Evolutionary conservation across 2,113 vertebrate genomes (phyloP), one percentile per base, ranked within the genome.

Genomic region (Zosterops japonicus): DNA sequence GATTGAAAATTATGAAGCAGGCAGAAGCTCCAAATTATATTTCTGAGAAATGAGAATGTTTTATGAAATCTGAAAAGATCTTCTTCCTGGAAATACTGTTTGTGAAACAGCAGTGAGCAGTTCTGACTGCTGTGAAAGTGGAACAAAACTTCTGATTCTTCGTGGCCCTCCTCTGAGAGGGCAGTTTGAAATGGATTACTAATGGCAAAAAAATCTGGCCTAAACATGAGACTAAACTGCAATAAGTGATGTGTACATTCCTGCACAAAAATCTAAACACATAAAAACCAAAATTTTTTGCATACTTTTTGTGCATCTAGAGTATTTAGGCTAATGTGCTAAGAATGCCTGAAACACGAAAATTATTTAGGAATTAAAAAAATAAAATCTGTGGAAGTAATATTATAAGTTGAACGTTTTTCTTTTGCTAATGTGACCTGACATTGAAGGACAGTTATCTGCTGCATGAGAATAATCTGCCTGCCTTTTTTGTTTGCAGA

Each of bases 71-170:
- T 65, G 67, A 95, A 92, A 53, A 71, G 89, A 95, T 78, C 14
- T 41, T 55, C 12, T 96, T 95, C 76, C 53, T 88, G 83, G 90
- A 97, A 96, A 94, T 68, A 55, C 47, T 80, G 77, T 89, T 96
- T 94, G 36, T 94, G 84, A 94, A 94, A 94, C 49, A 94, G 59
- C 84, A 35, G 29, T 61, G 83, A 79, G 42, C 68, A 89, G 72
- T 63, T 7, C 31, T 35, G 68, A 28, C 39, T 74, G 31, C 57
- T 87, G 59, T 60, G 55, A 28, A 88, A 88, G 35, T 42, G 23
- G n/a, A 88, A 84, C 28, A 64, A 39, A 87, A 87, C 33, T 72
- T 88, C 35, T 67, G 33, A 27, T 75, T 83, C 39, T 70, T 35
- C 10, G 7, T 59, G 67, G 47, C 13, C 12, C 28, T 82, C 22